Conservation (phyloP, 2,113 vertebrate species). For the Pitta sordida region DNA sequence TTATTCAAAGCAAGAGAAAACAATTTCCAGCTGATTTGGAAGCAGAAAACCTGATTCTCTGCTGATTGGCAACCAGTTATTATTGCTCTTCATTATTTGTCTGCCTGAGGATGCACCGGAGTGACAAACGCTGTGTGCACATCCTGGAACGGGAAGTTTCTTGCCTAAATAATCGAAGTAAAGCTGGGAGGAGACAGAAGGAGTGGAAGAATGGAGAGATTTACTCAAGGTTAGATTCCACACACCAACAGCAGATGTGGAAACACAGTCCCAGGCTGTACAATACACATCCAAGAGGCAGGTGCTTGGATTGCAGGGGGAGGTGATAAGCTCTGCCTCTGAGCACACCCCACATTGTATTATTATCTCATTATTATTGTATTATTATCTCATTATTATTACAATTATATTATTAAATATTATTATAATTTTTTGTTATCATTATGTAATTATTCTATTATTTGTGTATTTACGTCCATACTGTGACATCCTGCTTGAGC, state of each 20-base stretch:
- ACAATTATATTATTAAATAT: no score
- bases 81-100: background rate
- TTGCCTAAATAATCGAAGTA: background rate
- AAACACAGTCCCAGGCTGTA: background rate
- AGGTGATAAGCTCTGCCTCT: background rate
- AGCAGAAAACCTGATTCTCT: background rate
- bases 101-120: background rate
- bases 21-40: slow-evolving; percentile 48
- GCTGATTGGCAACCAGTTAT: slow-evolving; percentile 23
- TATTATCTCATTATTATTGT: background rate
- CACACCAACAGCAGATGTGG: background rate
- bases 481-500: background rate
- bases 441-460: no score
- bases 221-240: background rate
- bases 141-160: background rate
- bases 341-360: accelerated
- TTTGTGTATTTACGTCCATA: background rate
- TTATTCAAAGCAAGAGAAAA: slow-evolving; percentile 47
- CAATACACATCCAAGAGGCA: background rate
- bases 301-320: background rate
- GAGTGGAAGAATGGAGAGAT: background rate
- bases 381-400: background rate
- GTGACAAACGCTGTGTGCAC: background rate
- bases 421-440: no score
- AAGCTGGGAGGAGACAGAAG: background rate